These are phyloP conservation scores for Ectropis crepuscularia DNA, from an alignment of 2,888 invertebrate genomes.

Conservation along the genomic window DNA sequence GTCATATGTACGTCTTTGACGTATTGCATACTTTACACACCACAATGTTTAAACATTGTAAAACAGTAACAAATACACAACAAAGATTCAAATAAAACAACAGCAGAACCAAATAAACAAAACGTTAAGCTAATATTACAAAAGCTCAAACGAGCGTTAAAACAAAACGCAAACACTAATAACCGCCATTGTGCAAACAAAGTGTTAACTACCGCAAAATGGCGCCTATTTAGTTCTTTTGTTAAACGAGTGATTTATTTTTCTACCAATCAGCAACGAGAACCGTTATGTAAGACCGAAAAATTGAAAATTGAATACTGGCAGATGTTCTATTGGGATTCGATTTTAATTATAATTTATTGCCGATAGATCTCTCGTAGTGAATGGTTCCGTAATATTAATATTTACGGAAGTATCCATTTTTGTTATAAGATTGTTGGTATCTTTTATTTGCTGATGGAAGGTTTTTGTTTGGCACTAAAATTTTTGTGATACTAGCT, in stretches of 20 bases:
- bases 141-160: conserved; percentile 12
- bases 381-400: no score
- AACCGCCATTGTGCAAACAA: conserved; percentile 10
- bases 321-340: conserved; percentile 5
- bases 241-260: conserved; percentile 27
- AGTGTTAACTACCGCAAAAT: conserved; percentile 11
- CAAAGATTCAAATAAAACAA: background rate
- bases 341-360: no score
- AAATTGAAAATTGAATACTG: conserved; percentile 1
- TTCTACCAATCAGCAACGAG: conserved; percentile 12
- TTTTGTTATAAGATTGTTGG: no score
- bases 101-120: background rate
- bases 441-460: no score
- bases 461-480: no score
- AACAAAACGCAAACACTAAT: conserved; percentile 19
- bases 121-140: background rate
- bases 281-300: conserved; percentile 7
- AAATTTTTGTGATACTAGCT: no score
- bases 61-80: background rate
- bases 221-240: conserved; percentile 16
- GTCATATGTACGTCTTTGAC: no score
- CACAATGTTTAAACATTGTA: background rate
- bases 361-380: no score
- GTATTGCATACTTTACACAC: no score
- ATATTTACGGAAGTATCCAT: no score